Evolutionary conservation across 2,113 vertebrate species (phyloP), one percentile per base, ranked within the genome.

Genomic region (Lepisosteus osseus): DNA sequence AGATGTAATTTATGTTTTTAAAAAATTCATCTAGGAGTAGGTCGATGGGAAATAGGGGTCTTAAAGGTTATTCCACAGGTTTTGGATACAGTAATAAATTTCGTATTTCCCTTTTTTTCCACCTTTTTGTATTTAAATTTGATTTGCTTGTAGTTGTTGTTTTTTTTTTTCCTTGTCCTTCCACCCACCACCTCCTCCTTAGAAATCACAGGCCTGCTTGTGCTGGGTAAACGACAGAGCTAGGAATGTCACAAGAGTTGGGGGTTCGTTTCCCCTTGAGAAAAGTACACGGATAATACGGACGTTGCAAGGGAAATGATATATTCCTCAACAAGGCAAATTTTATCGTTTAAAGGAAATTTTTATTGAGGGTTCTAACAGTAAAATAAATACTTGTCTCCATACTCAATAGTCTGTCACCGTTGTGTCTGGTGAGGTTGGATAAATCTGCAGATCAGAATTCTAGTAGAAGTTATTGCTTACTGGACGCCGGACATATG

Each of bases 1-100:
- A 98, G 95, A 89, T 95, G 90, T 98, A 97, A 99, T 98, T 97
- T 98, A 98, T 97, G 95, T 97, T 96, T 94, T 82, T 89, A 95
- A 94, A 93, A 95, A 96, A 94, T 94, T 96, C 93, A 97, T 97
- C 95, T 97, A 93, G 94, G 92, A 89, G 94, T 93, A 92, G 96
- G 94, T 95, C 94, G 94, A 94, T 96, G 89, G 91, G 93, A 96
- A 97, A 97, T 97, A 90, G 93, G 91, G 95, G 94, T 96, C 95
- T 92, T 73, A 85, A 88, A 86, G 96, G 96, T 98, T 95, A 95
- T 93, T 95, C 93, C 75, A 93, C 93, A 95, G 95, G 94, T 99
- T 99, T 94, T 93, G 86, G 82, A 87, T 84, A 80, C 74, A 15
- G 74, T 86, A 86, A 89, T 91, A 91, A 82, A 93, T 88, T 86